phyloP scores from a whole-genome alignment of 2,113 vertebrate species.

The Chionomys nivalis region DNA sequence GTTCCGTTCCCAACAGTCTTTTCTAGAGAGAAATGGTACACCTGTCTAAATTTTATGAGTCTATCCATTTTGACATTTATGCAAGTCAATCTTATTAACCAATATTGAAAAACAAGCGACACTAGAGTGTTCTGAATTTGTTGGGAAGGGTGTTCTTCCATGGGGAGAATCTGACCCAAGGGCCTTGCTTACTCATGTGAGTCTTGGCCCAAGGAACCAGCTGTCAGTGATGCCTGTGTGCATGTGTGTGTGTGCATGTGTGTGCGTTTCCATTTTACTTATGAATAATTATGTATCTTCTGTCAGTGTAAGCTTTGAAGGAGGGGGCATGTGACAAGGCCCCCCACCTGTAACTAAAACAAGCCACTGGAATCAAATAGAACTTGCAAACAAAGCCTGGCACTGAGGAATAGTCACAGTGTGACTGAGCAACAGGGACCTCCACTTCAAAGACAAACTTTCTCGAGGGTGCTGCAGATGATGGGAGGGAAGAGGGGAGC shows the following conservation, averaged over 20 bases:
- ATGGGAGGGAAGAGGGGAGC: fast-evolving
- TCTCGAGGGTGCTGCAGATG: not conserved
- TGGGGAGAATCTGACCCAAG: not conserved
- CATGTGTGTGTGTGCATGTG: not conserved
- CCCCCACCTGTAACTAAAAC: not conserved
- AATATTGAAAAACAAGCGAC: not conserved
- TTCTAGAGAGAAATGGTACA: not conserved
- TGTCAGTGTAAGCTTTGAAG: not conserved
- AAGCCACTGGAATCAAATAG: not conserved
- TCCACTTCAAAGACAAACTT: not conserved
- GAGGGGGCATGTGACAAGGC: not conserved
- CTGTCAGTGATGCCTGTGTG: not conserved
- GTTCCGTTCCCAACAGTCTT: fast-evolving
- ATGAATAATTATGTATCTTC: not conserved
- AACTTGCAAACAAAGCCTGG: not conserved
- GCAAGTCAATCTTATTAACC: not conserved
- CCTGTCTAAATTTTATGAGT: not conserved
- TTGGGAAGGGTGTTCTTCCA: fast-evolving
- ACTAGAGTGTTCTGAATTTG: fast-evolving
- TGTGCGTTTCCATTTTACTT: not conserved
- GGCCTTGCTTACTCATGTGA: not conserved
- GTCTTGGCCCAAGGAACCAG: not conserved
- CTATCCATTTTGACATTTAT: not conserved
- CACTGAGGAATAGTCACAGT: not conserved
- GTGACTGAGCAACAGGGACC: fast-evolving